Conservation (phyloP, 1,140 invertebrate genomes). For the Oppia nitens region DNA sequence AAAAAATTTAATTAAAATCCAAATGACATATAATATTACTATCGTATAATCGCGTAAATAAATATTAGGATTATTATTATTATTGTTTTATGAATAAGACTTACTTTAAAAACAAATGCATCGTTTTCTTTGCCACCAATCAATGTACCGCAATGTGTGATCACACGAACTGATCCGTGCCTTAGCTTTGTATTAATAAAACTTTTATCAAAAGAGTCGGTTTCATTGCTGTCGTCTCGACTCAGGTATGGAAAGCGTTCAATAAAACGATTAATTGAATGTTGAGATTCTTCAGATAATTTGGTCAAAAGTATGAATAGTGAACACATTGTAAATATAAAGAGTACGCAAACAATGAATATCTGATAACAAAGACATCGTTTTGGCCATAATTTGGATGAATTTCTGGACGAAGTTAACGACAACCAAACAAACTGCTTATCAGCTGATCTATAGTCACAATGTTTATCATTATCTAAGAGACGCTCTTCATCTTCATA, state of each 20-base stretch:
- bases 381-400: neutral
- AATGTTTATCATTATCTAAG: too few relatives aligned
- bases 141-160: constrained; percentile 17
- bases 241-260: neutral
- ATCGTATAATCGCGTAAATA: too few relatives aligned
- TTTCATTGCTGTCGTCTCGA: neutral
- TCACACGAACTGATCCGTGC: constrained; percentile 15
- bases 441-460: too few relatives aligned
- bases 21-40: too few relatives aligned
- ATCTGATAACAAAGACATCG: neutral
- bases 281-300: neutral
- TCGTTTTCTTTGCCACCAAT: constrained; percentile 17
- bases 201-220: neutral
- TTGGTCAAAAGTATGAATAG: neutral
- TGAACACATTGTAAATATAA: too few relatives aligned
- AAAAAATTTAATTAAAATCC: too few relatives aligned
- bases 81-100: too few relatives aligned
- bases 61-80: too few relatives aligned
- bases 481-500: neutral
- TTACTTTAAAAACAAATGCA: constrained; percentile 20
- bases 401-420: neutral
- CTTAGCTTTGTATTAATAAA: neutral
- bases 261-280: neutral
- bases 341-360: neutral
- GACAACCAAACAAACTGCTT: too few relatives aligned